Evolutionary conservation across 1,140 invertebrate species (phyloP), one percentile per base, ranked within the genome.

Genomic region (Procambarus virginalis): DNA sequence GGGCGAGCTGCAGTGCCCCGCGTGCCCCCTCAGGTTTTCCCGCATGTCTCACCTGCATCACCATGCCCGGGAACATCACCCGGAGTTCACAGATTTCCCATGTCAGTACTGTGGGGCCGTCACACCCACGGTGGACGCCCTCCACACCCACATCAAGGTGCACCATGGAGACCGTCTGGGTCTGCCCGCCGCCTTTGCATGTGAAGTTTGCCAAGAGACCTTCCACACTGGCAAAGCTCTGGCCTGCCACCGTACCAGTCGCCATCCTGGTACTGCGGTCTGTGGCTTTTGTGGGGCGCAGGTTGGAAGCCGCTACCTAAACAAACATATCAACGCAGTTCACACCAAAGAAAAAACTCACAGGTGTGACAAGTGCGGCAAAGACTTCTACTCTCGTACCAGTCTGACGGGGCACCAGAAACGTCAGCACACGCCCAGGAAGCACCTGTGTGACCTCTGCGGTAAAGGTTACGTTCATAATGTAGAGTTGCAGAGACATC

Each of bases 321-420:
- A 60, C n/a, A 90, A 90, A 51, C 89, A 90, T 83, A 90, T 90
- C 51, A 90, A 90, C 22, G 88, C 91, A 46, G 91, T 91, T 20
- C 91, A 91, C 86, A 89, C 86, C 86, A 89, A 89, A 68, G 91
- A 89, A 70, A 91, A 91, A 58, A 73, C 64, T 22, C 88, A 89
- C 76, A 73, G 76, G 9, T 91, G 91, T 70, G 83, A 85, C 46
- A 68, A 90, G 6, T 90, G 89, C 51, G 77, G 46, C 49, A 80
- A 60, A 34, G 78, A 70, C 48, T 90, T 90, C 49, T 90, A 86
- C 84, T 90, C 89, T 0, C 89, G 89, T 83, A 90, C 89, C 8
- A 82, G 83, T 64, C 68, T 90, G 2, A 90, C 84, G 2, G 83
- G 89, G 4, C 89, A 90, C 81, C 90, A 87, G 48, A 82, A 84